Base-by-base conservation (phyloP, 2,888 invertebrate species). In the Cristatella mucedo region DNA sequence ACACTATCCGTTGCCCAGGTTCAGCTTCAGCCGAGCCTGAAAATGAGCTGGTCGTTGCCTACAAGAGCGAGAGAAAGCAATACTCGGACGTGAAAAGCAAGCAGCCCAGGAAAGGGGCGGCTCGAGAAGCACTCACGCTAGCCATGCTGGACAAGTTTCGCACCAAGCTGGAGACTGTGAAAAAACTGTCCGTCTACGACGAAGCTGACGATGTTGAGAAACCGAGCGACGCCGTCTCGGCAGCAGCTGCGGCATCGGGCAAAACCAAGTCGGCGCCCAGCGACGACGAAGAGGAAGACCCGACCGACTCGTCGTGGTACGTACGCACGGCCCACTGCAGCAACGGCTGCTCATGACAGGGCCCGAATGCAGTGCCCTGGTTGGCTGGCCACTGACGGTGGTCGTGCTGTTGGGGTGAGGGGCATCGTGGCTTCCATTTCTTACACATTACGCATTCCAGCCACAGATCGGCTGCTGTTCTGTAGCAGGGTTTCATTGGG, bases 61-160 rank as follows among this genome's bases (percentile, higher is more conserved):
- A 54, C 41, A 56, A 56, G 43, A 47, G 52, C 30, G 57, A 62
- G 38, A 42, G 53, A 39, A 49, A 55, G 40, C 57, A 57, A 44
- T 61, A 56, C 44, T 54, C 53, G 39, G 46, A 51, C n/a, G 21
- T 52, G 15, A 49, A 53, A 26, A 54, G 56, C 31, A 44, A 50
- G 38, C 51, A 52, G 30, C 46, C 45, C 4, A 52, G 49, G 40
- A 57, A 60, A 37, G 58, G 57, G n/a, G n/a, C n/a, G n/a, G n/a
- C 45, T 11, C 46, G 64, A 16, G 63, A 66, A 42, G 48, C 52
- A 6, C 43, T 82, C 58, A 89, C 91, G 0, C 66, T 87, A 40
- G 69, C 76, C 39, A 63, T 91, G 29, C 67, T 93, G 38, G 76
- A 77, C 1, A 82, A 83, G 57, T 93, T 95, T 61, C 78, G 80